Conservation (phyloP, 2,113 vertebrate species). For the Verasper variegatus region DNA sequence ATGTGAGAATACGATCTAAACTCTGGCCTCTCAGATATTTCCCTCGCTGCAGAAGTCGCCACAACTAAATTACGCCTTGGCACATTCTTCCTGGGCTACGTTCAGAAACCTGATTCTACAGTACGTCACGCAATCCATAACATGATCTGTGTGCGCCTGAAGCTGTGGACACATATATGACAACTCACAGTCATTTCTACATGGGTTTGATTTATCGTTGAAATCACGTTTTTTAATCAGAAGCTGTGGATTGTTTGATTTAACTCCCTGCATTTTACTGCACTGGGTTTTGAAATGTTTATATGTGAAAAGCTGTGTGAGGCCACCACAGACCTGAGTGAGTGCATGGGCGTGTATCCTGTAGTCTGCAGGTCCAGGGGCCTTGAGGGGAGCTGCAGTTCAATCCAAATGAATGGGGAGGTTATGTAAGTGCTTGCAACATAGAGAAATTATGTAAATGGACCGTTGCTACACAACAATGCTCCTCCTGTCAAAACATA, state of each 20-base stretch:
- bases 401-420: conserved; percentile 75
- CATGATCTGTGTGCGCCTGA: not conserved
- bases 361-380: conserved; percentile 68
- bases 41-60: conserved; percentile 39
- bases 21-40: conserved; percentile 39
- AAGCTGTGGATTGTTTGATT: not conserved
- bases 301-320: conserved; percentile 8
- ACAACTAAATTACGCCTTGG: conserved; percentile 55
- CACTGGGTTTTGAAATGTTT: not conserved
- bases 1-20: conserved; percentile 61
- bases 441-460: conserved; percentile 83
- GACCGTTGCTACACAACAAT: conserved; percentile 81
- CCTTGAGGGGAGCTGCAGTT: conserved; percentile 74
- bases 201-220: not conserved
- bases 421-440: conserved; percentile 82
- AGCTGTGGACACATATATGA: not conserved
- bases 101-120: conserved; percentile 15
- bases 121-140: conserved; percentile 24
- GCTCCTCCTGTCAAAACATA: conserved; percentile 80
- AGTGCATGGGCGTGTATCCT: conserved; percentile 53
- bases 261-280: not conserved
- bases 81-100: conserved; percentile 15
- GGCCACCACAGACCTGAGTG: conserved; percentile 14
- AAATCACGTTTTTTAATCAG: not conserved
- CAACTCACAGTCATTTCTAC: not conserved